Conservation (phyloP, 30 jellyfish, hydroid and myxozoan species). For the Aurelia sp. region DNA sequence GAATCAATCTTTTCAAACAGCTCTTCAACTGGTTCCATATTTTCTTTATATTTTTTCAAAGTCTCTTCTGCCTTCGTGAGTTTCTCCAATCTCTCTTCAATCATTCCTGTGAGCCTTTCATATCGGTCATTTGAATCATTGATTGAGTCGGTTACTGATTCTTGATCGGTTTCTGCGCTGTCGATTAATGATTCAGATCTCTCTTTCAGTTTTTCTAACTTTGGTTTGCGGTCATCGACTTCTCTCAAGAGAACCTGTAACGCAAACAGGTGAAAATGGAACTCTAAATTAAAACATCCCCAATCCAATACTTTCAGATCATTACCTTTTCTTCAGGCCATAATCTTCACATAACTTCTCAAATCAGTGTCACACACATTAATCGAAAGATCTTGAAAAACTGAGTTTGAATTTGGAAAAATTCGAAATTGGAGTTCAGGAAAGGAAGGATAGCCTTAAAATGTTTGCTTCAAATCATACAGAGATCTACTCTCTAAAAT, state of each 20-base stretch:
- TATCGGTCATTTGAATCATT: conserved; percentile 55
- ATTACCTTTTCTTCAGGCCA: too few species aligned
- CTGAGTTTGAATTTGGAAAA: too few species aligned
- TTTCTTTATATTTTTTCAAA: conserved; percentile 46
- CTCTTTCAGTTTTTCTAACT: conserved; percentile 68
- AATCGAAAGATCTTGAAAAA: too few species aligned
- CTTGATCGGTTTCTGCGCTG: conserved; percentile 82
- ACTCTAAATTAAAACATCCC: too few species aligned
- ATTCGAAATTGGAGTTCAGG: too few species aligned
- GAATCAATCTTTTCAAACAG: conserved; percentile 70
- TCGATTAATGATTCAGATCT: conserved; percentile 22
- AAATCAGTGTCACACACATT: too few species aligned
- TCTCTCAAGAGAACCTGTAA: conserved; percentile 36
- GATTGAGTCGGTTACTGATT: conserved; percentile 19
- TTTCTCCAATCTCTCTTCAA: conserved; percentile 43
- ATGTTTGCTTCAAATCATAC: too few species aligned
- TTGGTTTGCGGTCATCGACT: conserved; percentile 68
- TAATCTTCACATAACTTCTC: too few species aligned
- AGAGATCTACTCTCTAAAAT: too few species aligned
- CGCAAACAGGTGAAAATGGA: not conserved
- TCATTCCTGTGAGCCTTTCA: conserved; percentile 12
- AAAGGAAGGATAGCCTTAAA: too few species aligned
- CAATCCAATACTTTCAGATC: too few species aligned
- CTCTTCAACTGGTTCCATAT: conserved; percentile 82
- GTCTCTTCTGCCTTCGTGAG: conserved; percentile 31